Percentiles rank a stretch among this genome's conserved stretches.
phyloP scores from a whole-genome alignment of 35 echinoderm and acorn worm species.

The Strongylocentrotus purpuratus region DNA sequence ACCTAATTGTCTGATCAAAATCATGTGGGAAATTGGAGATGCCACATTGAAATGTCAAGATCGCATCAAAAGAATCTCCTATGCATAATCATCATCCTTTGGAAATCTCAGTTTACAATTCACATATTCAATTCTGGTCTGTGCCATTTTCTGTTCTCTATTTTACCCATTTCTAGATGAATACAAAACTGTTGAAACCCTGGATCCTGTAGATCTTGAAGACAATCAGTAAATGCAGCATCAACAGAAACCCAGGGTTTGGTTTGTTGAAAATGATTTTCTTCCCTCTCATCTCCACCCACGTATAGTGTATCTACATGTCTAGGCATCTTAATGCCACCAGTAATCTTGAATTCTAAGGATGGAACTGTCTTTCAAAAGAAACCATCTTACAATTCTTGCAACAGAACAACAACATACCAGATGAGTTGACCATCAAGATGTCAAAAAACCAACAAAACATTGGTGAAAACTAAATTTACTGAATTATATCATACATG shows the following conservation, averaged over 20 bases:
- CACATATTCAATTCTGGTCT: constrained; percentile 11
- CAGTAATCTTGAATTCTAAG: not conserved
- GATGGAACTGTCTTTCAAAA: not conserved
- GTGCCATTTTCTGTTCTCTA: not conserved
- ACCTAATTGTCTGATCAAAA: not conserved
- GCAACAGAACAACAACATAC: too few relatives aligned
- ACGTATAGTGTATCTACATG: not conserved
- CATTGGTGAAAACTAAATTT: too few relatives aligned
- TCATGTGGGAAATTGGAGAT: not conserved
- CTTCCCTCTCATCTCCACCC: not conserved
- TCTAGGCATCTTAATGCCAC: not conserved
- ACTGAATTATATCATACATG: too few relatives aligned
- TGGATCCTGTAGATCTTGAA: not conserved
- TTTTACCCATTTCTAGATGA: not conserved
- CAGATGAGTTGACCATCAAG: too few relatives aligned
- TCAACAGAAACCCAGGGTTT: not conserved
- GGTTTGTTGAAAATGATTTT: not conserved
- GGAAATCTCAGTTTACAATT: constrained; percentile 7
- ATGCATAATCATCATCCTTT: not conserved
- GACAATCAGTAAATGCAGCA: not conserved
- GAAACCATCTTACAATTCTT: not conserved
- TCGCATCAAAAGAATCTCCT: not conserved
- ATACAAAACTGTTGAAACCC: not conserved
- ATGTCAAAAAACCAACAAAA: too few relatives aligned
- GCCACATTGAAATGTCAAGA: not conserved